A percentile compares a stretch with the other conserved stretches of the same genome.
phyloP scores from a whole-genome alignment of 2,888 invertebrate species.

The Stenchaetothrips biformis region DNA sequence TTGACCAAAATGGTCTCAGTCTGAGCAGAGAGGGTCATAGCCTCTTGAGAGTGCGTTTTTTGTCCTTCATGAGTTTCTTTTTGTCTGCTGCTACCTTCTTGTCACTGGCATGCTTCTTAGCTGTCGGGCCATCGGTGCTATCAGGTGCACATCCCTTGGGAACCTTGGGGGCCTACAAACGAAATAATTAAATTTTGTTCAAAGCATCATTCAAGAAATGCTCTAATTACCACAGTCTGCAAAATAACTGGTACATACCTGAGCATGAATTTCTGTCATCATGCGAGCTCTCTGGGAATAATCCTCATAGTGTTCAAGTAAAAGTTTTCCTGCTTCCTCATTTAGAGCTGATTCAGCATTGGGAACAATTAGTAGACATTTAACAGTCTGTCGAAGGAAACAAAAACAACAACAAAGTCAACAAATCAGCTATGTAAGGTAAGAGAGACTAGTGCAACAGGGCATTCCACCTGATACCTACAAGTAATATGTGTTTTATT shows the following conservation, averaged over 20 bases:
- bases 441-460: constrained; percentile 2
- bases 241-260: constrained; percentile 48
- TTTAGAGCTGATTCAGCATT: constrained; percentile 96
- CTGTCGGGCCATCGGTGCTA: constrained; percentile 61
- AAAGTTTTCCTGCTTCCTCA: constrained; percentile 91
- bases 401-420: neutral
- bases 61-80: constrained; percentile 72
- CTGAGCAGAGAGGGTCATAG: constrained; percentile 52
- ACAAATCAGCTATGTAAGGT: neutral
- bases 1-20: constrained; percentile 16
- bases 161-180: constrained; percentile 51
- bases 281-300: constrained; percentile 83
- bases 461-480: constrained; percentile 45
- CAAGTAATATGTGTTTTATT: constrained; percentile 87
- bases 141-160: constrained; percentile 42
- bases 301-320: constrained; percentile 88
- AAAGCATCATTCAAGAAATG: constrained; percentile 14
- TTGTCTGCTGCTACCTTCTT: constrained; percentile 67
- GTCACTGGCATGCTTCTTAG: constrained; percentile 81
- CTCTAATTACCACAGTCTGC: constrained; percentile 27
- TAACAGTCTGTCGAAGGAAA: constrained; percentile 63
- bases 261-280: constrained; percentile 88
- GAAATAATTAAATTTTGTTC: constrained; percentile 28
- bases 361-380: constrained; percentile 93
- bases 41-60: constrained; percentile 78